Evolutionary conservation across 2,113 vertebrate genomes (phyloP).

Genomic region (Heterochromis multidens): DNA sequence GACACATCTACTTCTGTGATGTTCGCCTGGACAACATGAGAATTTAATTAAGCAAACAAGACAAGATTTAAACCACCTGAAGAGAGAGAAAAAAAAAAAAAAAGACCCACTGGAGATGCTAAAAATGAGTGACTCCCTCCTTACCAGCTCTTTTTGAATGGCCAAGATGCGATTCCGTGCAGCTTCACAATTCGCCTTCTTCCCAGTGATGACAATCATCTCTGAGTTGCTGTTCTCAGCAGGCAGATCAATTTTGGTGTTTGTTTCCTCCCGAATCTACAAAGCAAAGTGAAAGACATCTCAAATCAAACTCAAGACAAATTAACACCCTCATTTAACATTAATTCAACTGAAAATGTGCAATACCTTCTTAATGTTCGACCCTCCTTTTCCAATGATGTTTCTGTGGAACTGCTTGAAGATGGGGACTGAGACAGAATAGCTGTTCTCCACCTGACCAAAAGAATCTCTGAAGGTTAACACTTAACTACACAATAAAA

Average conservation of each 20-base stretch:
- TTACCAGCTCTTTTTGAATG: conserved; percentile 97
- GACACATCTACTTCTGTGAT: conserved; percentile 93
- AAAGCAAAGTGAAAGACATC: neutral
- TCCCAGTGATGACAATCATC: conserved; percentile 98
- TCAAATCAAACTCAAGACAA: neutral
- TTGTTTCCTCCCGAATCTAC: conserved; percentile 98
- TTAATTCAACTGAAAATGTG: neutral
- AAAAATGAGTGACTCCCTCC: neutral
- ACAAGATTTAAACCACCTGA: neutral
- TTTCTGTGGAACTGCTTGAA: conserved; percentile 99
- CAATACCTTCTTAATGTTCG: conserved; percentile 97
- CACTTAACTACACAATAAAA: neutral
- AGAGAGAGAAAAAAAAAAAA: no score
- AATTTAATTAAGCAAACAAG: neutral
- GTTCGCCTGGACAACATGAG: conserved; percentile 81
- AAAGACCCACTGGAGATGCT: neutral
- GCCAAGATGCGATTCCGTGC: conserved; percentile 89
- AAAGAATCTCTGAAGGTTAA: neutral
- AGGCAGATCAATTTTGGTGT: conserved; percentile 97
- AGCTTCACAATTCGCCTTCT: conserved; percentile 93
- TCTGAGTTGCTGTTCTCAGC: conserved; percentile 98
- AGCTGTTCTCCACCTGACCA: conserved; percentile 92
- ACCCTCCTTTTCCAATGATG: conserved; percentile 98
- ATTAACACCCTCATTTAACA: neutral
- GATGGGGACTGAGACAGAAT: conserved; percentile 94